A percentile compares a stretch with the other conserved stretches of the same genome.
Evolutionary conservation across 2,888 invertebrate genomes (phyloP).

Genomic region (Calephelis perditalis): DNA sequence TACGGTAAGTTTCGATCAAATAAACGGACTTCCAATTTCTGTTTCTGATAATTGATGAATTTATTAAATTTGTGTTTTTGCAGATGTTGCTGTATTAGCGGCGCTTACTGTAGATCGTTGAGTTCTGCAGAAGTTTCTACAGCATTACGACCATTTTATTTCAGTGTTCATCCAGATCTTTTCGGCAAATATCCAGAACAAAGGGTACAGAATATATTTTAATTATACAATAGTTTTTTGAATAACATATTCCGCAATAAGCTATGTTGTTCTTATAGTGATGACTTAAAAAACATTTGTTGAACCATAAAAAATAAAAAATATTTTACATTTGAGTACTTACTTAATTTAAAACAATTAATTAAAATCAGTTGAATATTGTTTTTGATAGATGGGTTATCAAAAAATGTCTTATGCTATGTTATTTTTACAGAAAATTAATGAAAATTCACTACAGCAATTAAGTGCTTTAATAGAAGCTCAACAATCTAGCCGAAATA

Average conservation of each 20-base stretch:
- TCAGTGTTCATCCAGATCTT: slow-evolving; percentile 96
- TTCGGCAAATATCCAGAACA: slow-evolving; percentile 95
- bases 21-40: too few species aligned
- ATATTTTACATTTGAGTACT: too few species aligned
- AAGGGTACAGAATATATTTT: slow-evolving; percentile 75
- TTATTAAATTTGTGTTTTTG: background rate
- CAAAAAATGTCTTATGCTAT: background rate
- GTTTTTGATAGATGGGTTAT: too few species aligned
- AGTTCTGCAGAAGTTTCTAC: slow-evolving; percentile 92
- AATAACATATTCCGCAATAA: too few species aligned
- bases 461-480: slow-evolving; percentile 91
- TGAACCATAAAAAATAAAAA: too few species aligned
- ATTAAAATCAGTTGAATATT: slow-evolving; percentile 72
- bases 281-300: too few species aligned
- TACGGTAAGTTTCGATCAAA: slow-evolving; percentile 10
- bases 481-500: slow-evolving; percentile 81
- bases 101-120: slow-evolving; percentile 59
- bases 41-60: background rate
- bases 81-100: slow-evolving; percentile 43
- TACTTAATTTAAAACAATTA: slow-evolving; percentile 73
- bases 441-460: slow-evolving; percentile 93
- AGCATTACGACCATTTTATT: slow-evolving; percentile 95
- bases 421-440: slow-evolving; percentile 81
- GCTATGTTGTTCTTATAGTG: too few species aligned
- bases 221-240: background rate